phyloP scores from a whole-genome alignment of 2,797 vertebrate species.

The Lutjanus campechanus region DNA sequence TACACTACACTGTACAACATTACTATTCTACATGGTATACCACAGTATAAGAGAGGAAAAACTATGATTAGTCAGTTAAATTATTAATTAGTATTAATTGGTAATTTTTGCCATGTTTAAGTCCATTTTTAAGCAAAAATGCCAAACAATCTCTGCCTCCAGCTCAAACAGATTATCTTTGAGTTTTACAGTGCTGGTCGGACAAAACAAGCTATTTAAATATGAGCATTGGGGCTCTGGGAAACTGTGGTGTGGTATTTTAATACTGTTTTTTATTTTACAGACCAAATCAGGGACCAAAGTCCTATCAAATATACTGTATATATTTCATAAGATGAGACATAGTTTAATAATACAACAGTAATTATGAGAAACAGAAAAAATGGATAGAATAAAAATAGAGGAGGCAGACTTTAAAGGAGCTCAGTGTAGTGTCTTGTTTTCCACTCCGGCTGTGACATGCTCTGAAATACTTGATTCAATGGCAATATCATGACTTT shows the following conservation, averaged over 20 bases:
- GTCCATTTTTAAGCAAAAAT: too few species aligned
- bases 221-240: not conserved
- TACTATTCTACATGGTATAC: not conserved
- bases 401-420: not conserved
- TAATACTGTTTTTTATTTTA: not conserved
- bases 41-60: not conserved
- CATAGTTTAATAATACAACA: not conserved
- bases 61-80: not conserved
- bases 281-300: not conserved
- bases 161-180: not conserved
- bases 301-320: not conserved
- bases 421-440: slow-evolving; percentile 1
- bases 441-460: not conserved
- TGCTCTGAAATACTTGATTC: not conserved
- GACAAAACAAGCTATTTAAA: not conserved
- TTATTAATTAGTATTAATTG: not conserved
- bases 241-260: not conserved
- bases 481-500: not conserved
- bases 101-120: too few species aligned
- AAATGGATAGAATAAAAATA: slow-evolving; percentile 1
- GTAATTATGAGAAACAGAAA: not conserved
- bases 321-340: slow-evolving; percentile 1
- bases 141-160: not conserved
- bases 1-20: not conserved
- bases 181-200: not conserved